phyloP scores from a whole-genome alignment of 2,888 invertebrate genomes.

The Galeopsomyia nigrocyanea region DNA sequence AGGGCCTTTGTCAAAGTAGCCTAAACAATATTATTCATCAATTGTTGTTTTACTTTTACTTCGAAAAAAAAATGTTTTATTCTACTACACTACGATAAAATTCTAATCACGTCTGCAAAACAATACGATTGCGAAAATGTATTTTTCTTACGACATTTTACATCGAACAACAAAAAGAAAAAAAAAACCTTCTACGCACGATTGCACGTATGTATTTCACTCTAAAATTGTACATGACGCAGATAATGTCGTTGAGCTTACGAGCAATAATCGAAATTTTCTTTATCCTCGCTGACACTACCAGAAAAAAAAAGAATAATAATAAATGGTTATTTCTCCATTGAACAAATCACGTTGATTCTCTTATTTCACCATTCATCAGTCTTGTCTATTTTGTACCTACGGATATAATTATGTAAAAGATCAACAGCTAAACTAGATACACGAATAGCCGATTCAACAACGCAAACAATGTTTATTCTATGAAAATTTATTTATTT shows the following conservation, averaged over 20 bases:
- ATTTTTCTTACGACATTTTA: constrained; percentile 49
- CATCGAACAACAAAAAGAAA: constrained; percentile 38
- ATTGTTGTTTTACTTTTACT: no score
- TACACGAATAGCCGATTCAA: no score
- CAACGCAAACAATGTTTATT: no score
- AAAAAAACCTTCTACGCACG: constrained; percentile 4
- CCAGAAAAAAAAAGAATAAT: not conserved
- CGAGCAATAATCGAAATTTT: constrained; percentile 43
- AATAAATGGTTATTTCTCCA: constrained; percentile 23
- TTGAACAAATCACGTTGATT: not conserved
- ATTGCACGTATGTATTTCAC: constrained; percentile 16
- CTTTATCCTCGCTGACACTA: constrained; percentile 35
- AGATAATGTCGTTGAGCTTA: constrained; percentile 31
- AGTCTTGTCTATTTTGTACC: constrained; percentile 19
- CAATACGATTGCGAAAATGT: constrained; percentile 41
- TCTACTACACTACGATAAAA: constrained; percentile 13
- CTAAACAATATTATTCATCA: no score
- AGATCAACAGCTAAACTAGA: no score
- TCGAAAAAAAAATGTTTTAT: constrained; percentile 12
- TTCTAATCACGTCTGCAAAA: constrained; percentile 23
- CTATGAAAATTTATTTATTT: no score
- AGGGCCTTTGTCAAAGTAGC: no score
- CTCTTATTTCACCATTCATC: not conserved
- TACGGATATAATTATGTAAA: no score
- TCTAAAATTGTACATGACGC: constrained; percentile 25